These are phyloP conservation scores for Drosophila multiciliata DNA, from an alignment of 2,888 invertebrate genomes.

Conservation along the genomic window DNA sequence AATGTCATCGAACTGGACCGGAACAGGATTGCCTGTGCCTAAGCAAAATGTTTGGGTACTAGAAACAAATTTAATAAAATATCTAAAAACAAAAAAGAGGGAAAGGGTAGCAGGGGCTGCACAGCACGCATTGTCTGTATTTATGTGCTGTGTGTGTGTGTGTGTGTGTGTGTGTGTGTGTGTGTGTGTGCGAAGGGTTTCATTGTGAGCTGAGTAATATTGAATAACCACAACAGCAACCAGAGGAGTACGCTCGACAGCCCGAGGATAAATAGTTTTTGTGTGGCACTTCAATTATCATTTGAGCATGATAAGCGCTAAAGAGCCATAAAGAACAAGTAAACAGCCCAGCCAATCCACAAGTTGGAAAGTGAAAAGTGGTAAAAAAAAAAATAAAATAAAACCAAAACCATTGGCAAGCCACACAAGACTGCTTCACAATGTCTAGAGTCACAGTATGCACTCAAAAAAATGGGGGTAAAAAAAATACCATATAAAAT, in stretches of 20 bases:
- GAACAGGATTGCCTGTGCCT: slow-evolving; percentile 36
- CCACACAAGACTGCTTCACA: slow-evolving; percentile 67
- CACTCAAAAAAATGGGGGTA: neutral
- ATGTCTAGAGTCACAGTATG: slow-evolving; percentile 8
- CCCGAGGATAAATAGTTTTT: slow-evolving; percentile 80
- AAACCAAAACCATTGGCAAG: slow-evolving; percentile 44
- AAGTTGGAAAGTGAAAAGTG: slow-evolving; percentile 56
- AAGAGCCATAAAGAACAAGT: slow-evolving; percentile 70
- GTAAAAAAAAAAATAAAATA: slow-evolving; percentile 38
- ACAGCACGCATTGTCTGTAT: slow-evolving; percentile 35
- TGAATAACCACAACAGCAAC: slow-evolving; percentile 72
- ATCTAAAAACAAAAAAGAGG: slow-evolving; percentile 52
- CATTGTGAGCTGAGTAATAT: slow-evolving; percentile 70
- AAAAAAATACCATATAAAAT: neutral
- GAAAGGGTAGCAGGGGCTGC: slow-evolving; percentile 62
- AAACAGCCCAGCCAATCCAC: slow-evolving; percentile 40
- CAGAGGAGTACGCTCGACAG: slow-evolving; percentile 65
- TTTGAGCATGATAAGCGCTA: slow-evolving; percentile 82
- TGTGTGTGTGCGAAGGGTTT: slow-evolving; percentile 41
- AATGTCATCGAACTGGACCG: slow-evolving; percentile 63
- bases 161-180: slow-evolving; percentile 23
- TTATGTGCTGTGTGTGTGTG: slow-evolving; percentile 8
- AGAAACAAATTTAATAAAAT: slow-evolving; percentile 78
- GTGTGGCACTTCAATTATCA: slow-evolving; percentile 82
- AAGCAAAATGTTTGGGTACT: slow-evolving; percentile 63